Percentiles rank a stretch among this genome's conserved stretches.
phyloP scores from a whole-genome alignment of 2,113 vertebrate genomes.

The Sarotherodon lohbergeri region DNA sequence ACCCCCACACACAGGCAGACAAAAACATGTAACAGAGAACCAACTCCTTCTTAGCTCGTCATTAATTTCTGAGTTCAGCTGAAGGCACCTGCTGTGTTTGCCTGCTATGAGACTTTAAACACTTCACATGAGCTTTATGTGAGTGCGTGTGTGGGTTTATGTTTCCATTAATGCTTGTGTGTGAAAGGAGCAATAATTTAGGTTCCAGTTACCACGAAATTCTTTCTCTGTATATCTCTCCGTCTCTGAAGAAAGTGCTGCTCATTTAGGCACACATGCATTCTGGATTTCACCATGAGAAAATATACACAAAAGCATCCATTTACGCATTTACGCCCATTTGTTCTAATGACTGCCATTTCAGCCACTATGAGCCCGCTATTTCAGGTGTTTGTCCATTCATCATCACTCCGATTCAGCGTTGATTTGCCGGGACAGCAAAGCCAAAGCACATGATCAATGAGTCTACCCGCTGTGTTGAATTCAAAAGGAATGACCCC shows the following conservation, averaged over 20 bases:
- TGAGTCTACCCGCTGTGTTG: conserved; percentile 61
- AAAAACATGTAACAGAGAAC: conserved; percentile 40
- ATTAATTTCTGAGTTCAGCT: conserved; percentile 55
- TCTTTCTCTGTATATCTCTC: neutral
- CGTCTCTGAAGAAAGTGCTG: neutral
- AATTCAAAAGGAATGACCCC: conserved; percentile 69
- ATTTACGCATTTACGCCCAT: conserved; percentile 37
- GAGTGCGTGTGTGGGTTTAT: conserved; percentile 12
- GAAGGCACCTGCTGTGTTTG: conserved; percentile 54
- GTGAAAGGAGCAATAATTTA: conserved; percentile 40
- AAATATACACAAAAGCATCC: conserved; percentile 10
- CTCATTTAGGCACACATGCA: conserved; percentile 27
- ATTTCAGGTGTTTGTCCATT: conserved; percentile 64
- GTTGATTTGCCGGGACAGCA: conserved; percentile 49
- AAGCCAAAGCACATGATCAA: conserved; percentile 59
- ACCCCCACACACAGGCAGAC: neutral
- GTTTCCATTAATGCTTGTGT: conserved; percentile 29
- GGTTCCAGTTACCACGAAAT: conserved; percentile 26
- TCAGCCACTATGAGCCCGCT: conserved; percentile 53
- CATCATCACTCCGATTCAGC: conserved; percentile 50
- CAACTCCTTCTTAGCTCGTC: conserved; percentile 46
- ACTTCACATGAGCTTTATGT: conserved; percentile 44
- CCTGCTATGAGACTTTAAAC: conserved; percentile 41
- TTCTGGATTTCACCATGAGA: conserved; percentile 5
- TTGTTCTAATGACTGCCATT: conserved; percentile 52